Evolutionary conservation across 2,113 vertebrate genomes (phyloP).

Genomic region (Tragelaphus scriptus): DNA sequence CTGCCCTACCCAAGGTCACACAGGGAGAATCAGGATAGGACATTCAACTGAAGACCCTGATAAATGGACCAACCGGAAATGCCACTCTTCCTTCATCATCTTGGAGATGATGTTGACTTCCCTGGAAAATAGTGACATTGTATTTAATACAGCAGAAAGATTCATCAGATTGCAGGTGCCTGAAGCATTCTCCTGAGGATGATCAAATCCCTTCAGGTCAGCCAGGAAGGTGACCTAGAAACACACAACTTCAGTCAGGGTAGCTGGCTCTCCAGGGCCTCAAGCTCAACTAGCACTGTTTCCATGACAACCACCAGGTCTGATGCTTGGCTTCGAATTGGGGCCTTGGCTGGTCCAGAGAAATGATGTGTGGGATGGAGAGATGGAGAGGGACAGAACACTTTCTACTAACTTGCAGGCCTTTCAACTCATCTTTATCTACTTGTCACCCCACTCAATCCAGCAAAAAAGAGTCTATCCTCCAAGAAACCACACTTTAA

Average conservation of each 20-base stretch:
- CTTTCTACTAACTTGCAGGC: not conserved
- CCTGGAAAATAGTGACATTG: not conserved
- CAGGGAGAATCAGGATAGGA: not conserved
- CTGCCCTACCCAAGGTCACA: not conserved
- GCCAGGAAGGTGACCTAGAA: conserved; percentile 26
- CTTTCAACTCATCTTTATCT: not conserved
- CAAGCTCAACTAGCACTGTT: not conserved
- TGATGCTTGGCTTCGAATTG: not conserved
- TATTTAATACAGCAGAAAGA: not conserved
- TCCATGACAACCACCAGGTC: not conserved
- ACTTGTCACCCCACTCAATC: not conserved
- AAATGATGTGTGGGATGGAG: not conserved
- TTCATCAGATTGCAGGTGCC: not conserved
- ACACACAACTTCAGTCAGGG: not conserved
- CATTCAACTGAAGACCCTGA: not conserved
- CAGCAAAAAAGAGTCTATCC: not conserved
- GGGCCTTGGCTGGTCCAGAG: not conserved
- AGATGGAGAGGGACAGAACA: not conserved
- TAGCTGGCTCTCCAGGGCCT: not conserved
- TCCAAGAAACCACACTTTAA: not conserved
- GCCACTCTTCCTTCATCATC: not conserved
- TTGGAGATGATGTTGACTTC: not conserved
- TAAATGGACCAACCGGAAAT: not conserved
- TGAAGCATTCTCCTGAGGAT: not conserved
- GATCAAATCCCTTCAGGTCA: conserved; percentile 16